phyloP scores from a whole-genome alignment of 2,888 invertebrate species.

The Zele albiditarsus region DNA sequence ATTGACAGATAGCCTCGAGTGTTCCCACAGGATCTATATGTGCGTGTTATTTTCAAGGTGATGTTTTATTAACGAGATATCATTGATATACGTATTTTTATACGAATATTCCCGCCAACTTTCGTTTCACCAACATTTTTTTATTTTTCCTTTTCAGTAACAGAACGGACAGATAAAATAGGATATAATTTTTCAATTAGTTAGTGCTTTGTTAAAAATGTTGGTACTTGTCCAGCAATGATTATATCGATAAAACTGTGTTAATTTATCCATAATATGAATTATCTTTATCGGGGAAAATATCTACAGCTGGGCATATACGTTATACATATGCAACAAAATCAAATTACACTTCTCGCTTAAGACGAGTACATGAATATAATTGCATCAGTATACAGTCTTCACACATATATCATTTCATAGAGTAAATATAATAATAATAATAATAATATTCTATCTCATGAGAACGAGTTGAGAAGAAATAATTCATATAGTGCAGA shows the following conservation, averaged over 20 bases:
- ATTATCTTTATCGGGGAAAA: not conserved
- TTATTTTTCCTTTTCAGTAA: not conserved
- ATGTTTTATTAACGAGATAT: not conserved
- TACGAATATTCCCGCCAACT: too few species aligned
- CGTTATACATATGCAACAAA: not conserved
- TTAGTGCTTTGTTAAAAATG: too few species aligned
- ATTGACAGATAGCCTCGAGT: conserved; percentile 71
- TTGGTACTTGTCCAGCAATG: too few species aligned
- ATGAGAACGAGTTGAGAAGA: not conserved
- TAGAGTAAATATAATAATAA: not conserved
- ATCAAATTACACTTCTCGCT: not conserved
- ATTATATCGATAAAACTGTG: too few species aligned
- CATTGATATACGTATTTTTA: not conserved
- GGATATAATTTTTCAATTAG: too few species aligned
- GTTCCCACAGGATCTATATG: conserved; percentile 63
- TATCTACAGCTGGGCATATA: not conserved
- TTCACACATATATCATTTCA: not conserved
- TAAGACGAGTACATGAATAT: not conserved
- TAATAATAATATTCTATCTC: not conserved
- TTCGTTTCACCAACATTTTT: not conserved
- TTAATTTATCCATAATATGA: not conserved
- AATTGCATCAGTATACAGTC: not conserved
- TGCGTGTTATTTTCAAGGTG: not conserved
- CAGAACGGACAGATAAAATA: too few species aligned
- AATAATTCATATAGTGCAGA: not conserved